phyloP scores from a whole-genome alignment of 2,113 vertebrate genomes.

The Oceanites oceanicus region DNA sequence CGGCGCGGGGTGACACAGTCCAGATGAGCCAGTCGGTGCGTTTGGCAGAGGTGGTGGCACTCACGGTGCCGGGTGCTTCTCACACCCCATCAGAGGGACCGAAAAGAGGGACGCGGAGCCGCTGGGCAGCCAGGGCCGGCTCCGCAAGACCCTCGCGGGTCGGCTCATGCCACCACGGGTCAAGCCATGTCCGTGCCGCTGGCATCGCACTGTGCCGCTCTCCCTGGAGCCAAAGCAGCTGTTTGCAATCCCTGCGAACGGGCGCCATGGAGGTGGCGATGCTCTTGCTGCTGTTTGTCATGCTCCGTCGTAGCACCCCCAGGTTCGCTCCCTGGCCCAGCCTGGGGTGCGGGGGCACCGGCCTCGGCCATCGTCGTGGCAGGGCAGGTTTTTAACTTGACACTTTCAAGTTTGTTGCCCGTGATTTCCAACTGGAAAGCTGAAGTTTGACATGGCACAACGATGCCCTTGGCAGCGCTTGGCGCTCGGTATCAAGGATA shows the following conservation, averaged over 20 bases:
- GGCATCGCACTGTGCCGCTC: accelerated
- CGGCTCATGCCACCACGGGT: accelerated
- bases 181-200: accelerated
- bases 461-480: background rate
- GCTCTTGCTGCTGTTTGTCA: background rate
- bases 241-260: accelerated
- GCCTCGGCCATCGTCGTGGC: accelerated
- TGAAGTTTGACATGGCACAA: background rate
- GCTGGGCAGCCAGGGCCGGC: background rate
- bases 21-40: accelerated
- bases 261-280: background rate
- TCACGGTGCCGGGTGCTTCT: accelerated
- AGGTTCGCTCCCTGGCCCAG: accelerated
- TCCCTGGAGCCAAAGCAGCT: background rate
- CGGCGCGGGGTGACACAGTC: background rate
- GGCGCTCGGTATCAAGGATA: accelerated
- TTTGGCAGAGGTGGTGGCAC: background rate
- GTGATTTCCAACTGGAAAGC: background rate
- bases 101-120: accelerated
- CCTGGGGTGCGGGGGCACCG: accelerated
- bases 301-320: accelerated
- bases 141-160: accelerated
- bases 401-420: accelerated
- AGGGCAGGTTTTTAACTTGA: background rate
- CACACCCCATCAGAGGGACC: background rate